Conservation (phyloP, 2,113 vertebrate species). For the Xiphophorus maculatus region DNA sequence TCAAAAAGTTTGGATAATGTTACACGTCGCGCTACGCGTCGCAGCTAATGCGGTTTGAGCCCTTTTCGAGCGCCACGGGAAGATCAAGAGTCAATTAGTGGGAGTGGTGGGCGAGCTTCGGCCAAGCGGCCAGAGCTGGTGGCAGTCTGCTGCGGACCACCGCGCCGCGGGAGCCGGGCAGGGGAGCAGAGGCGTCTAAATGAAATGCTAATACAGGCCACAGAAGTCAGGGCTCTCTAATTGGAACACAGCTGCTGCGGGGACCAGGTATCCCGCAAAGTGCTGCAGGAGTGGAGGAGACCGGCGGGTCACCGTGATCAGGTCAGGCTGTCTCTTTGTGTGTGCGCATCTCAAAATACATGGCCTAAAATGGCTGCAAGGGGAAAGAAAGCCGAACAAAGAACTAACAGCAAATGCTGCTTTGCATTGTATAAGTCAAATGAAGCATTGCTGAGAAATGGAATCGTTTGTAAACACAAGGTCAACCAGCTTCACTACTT, state of each 20-base stretch:
- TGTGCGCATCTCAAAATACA: conserved; percentile 66
- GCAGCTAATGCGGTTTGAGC: conserved; percentile 61
- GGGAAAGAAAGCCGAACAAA: conserved; percentile 14
- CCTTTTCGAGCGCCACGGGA: conserved; percentile 57
- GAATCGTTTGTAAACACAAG: not conserved
- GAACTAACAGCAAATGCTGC: not conserved
- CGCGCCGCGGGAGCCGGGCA: conserved; percentile 54
- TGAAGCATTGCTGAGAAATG: not conserved
- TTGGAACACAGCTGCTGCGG: conserved; percentile 86
- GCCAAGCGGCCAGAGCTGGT: conserved; percentile 52
- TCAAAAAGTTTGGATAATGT: conserved; percentile 35
- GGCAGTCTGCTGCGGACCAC: conserved; percentile 65
- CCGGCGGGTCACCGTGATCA: conserved; percentile 67
- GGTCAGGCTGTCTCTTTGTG: conserved; percentile 60
- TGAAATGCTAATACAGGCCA: conserved; percentile 86
- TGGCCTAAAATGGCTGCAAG: conserved; percentile 52
- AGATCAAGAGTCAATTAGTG: conserved; percentile 77
- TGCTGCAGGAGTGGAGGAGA: conserved; percentile 60
- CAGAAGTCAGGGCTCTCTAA: conserved; percentile 84
- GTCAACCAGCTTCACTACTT: not conserved
- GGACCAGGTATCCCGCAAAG: conserved; percentile 74
- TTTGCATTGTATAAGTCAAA: not conserved
- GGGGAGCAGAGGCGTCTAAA: conserved; percentile 78
- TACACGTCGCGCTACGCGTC: conserved; percentile 41
- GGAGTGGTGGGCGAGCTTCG: conserved; percentile 62